Conservation (phyloP, 2,888 invertebrate species). For the Acleris emargana region DNA sequence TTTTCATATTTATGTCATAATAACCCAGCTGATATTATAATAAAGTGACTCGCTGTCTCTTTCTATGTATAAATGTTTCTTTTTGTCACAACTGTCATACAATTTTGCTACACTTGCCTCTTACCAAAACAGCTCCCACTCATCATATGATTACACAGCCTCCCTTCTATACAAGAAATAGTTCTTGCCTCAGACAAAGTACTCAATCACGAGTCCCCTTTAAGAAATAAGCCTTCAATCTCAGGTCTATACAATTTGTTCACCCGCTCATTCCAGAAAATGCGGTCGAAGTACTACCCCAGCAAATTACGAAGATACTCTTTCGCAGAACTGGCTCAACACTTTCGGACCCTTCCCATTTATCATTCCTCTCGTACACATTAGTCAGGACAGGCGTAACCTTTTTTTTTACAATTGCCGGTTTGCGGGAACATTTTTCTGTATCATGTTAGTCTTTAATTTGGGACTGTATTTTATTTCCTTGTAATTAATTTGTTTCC, state of each 20-base stretch:
- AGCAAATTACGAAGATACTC: slow-evolving; percentile 33
- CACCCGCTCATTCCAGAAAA: slow-evolving; percentile 26
- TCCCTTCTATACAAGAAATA: background rate
- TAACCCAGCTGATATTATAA: too few relatives aligned
- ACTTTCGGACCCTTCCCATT: slow-evolving; percentile 34
- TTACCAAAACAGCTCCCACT: too few relatives aligned
- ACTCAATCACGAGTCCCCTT: slow-evolving; percentile 29
- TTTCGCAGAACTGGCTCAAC: slow-evolving; percentile 28
- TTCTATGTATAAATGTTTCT: too few relatives aligned
- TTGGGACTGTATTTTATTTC: slow-evolving; percentile 2
- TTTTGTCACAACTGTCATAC: too few relatives aligned
- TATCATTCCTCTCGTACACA: slow-evolving; percentile 34
- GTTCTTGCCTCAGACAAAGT: background rate
- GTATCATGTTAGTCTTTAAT: slow-evolving; percentile 24
- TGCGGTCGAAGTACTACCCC: slow-evolving; percentile 23
- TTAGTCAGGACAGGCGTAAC: slow-evolving; percentile 28
- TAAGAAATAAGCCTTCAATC: slow-evolving; percentile 23
- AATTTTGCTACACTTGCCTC: too few relatives aligned
- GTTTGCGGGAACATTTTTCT: slow-evolving; percentile 19
- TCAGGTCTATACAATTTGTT: slow-evolving; percentile 31
- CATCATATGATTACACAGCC: background rate
- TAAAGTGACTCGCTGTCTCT: too few relatives aligned
- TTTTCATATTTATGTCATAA: too few relatives aligned
- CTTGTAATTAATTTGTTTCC: too few relatives aligned
- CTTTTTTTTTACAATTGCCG: slow-evolving; percentile 31